Base-by-base conservation (phyloP, 2,797 vertebrate species). In the Acomys russatus region DNA sequence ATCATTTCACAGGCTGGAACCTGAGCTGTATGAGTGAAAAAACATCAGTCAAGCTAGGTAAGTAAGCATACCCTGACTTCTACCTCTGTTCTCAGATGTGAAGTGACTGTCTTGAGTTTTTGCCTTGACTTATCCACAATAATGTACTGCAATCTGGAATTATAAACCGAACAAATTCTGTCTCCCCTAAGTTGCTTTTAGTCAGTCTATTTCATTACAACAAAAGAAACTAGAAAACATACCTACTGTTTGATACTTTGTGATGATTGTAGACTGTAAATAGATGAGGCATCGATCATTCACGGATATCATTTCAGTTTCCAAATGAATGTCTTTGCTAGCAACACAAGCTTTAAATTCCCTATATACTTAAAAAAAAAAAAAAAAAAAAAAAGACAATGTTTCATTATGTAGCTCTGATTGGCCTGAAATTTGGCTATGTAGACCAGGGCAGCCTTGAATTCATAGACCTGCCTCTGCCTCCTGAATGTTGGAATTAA, bases 241-340 rank as follows among this genome's bases (percentile, higher is more conserved):
- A 8, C 49, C 49, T 64, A 49, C 66, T 77, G 70, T 94, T 90
- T 85, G 93, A 90, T 64, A 33, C 84, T 91, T 93, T 89, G 91
- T 94, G 92, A 74, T 49, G 73, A 82, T 84, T 78, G 64, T 76
- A 49, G 49, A 86, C 74, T 49, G 23, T n/a, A 61, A 88, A 23
- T 30, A 64, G 30, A 59, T 14, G 68, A 84, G 68, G 15, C 28
- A 9, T 82, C 56, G 54, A 70, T 70, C 76, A 61, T 28, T 74
- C 78, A 17, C 66, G 68, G 76, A 12, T 28, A 64, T n/a, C 4
- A 92, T 90, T 64, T 93, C 4, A 33, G 25, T 23, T 71, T 86
- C 78, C 30, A 84, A 80, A 73, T 85, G 49, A 77, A 22, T 95
- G 63, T 76, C 35, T 94, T 74, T 92, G 64, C 86, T 86, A 92